Base-by-base conservation (phyloP, 2,113 vertebrate species). In the Tachysurus vachellii region DNA sequence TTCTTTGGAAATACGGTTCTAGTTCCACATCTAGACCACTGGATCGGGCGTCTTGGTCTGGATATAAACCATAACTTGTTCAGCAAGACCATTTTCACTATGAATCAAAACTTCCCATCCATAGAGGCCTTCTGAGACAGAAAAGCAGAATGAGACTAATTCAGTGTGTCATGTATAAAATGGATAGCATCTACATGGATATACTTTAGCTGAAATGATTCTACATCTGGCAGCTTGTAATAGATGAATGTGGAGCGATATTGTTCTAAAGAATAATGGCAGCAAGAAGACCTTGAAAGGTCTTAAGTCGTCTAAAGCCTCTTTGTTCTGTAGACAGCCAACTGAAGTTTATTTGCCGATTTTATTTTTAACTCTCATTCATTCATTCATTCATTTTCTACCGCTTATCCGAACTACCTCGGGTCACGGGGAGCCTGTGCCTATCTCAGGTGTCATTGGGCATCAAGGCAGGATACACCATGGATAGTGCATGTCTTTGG, bases 191-290 rank as follows among this genome's bases (percentile, higher is more conserved):
- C 53, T 42, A 73, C 31, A 70, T n/a, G 53, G 31, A 84, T 59
- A 8, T 84, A 61, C 26, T 79, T 76, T 85, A 61, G 59, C 7
- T 66, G 47, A 79, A 66, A 79, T 66, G 44, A 56, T n/a, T 53
- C 57, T 44, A 54, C 44, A 31, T 19, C 73, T 85, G 84, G 59
- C 73, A 77, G 36, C 73, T 85, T 77, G 70, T 36, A 76, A 57
- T 13, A 64, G 84, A 85, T 79, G n/a, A 26, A 36, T 71, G 50
- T 57, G 26, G 47, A 6, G 44, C 17, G 17, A 81, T 36, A 19
- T 57, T 84, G 28, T 56, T 71, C 82, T n/a, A 56, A 56, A 21
- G 28, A 85, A 77, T 77, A 26, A 85, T 77, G 42, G 57, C 56
- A 23, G 26, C 42, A 85, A 61, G 54, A 16, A 85, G 54, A 59